Evolutionary conservation across 2,888 invertebrate genomes (phyloP).

Genomic region (Chesias legatella): DNA sequence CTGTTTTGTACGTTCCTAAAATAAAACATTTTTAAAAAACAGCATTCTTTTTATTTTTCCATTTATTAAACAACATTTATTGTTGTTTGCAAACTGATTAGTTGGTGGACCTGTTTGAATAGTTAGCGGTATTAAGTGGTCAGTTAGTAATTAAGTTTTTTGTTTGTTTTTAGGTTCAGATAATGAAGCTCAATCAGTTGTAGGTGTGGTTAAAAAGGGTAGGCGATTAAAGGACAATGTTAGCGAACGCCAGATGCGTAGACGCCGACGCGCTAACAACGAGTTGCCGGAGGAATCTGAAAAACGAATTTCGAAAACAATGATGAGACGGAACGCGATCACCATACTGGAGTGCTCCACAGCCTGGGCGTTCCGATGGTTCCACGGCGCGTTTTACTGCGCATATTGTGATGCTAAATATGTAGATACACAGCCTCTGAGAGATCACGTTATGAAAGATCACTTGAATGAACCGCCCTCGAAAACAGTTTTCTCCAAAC

Average conservation of each 20-base stretch:
- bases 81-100: no score
- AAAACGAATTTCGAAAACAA: conserved; percentile 63
- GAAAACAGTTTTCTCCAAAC: conserved; percentile 57
- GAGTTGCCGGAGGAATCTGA: conserved; percentile 65
- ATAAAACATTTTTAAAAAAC: no score
- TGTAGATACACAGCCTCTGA: conserved; percentile 49
- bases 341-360: conserved; percentile 63
- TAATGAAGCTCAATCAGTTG: conserved; percentile 34
- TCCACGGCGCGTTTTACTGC: conserved; percentile 62
- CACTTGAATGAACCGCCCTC: conserved; percentile 53
- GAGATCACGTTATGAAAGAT: conserved; percentile 46
- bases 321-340: conserved; percentile 69
- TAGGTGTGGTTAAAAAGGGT: conserved; percentile 48
- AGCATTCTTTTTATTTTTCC: no score
- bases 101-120: no score
- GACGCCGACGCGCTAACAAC: conserved; percentile 68
- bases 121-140: conserved; percentile 13
- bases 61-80: no score
- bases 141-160: conserved; percentile 20
- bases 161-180: conserved; percentile 73
- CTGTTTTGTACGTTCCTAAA: no score
- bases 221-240: conserved; percentile 69
- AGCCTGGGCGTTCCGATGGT: conserved; percentile 73
- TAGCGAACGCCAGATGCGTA: conserved; percentile 66
- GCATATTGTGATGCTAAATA: conserved; percentile 64